Conservation (phyloP, 1,140 invertebrate genomes). For the Sycobia sp. region DNA sequence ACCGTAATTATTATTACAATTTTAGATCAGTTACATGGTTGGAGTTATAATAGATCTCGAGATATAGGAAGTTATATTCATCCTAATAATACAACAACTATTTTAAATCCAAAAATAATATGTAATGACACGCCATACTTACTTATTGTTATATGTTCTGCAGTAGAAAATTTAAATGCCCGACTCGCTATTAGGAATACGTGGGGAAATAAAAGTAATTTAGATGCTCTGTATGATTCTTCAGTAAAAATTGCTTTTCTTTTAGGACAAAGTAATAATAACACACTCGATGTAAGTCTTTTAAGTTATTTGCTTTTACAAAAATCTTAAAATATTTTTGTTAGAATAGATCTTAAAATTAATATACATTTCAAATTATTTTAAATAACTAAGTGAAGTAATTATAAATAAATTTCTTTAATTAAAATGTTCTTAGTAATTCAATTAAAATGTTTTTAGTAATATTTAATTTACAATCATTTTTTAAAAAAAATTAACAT, state of each 20-base stretch:
- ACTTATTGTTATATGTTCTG: conserved; percentile 76
- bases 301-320: background rate
- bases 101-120: conserved; percentile 67
- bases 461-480: too few species aligned
- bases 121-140: conserved; percentile 67
- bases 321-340: background rate
- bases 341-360: too few species aligned
- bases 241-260: conserved; percentile 63
- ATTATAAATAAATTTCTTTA: background rate
- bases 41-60: conserved; percentile 74
- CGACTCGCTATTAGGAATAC: conserved; percentile 78
- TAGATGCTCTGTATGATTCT: conserved; percentile 58
- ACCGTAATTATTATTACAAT: conserved; percentile 38
- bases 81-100: conserved; percentile 70
- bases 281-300: conserved; percentile 61
- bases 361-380: too few species aligned
- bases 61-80: conserved; percentile 73
- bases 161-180: conserved; percentile 69
- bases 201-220: conserved; percentile 73
- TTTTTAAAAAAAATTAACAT: too few species aligned
- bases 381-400: too few species aligned
- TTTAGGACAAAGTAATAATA: conserved; percentile 64
- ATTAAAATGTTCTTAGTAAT: background rate
- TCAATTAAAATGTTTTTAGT: too few species aligned
- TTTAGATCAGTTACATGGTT: conserved; percentile 70